A percentile compares a stretch with the other conserved stretches of the same genome.
These are phyloP conservation scores for Sterna hirundo DNA, from an alignment of 2,113 vertebrate species.

Conservation along the genomic window DNA sequence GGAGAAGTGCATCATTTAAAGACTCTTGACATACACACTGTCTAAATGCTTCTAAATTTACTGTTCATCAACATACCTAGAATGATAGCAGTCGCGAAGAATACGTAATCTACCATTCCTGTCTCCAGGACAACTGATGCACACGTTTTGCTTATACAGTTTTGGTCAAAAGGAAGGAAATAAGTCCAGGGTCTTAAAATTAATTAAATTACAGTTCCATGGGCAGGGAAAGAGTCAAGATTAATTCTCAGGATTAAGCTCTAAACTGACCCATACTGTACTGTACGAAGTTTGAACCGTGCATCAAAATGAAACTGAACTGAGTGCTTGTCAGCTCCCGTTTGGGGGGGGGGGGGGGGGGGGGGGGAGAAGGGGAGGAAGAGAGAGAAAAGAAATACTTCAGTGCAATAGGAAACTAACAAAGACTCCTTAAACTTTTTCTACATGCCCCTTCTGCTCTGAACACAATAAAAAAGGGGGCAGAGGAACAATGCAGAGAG, in stretches of 20 bases:
- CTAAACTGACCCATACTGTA: not conserved
- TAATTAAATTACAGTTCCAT: not conserved
- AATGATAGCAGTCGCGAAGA: not conserved
- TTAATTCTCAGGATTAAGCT: not conserved
- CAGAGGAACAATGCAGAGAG: not conserved
- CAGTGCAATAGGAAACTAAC: not conserved
- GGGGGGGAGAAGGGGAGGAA: too few species aligned
- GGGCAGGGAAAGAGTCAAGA: not conserved
- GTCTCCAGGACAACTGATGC: not conserved
- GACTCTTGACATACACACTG: not conserved
- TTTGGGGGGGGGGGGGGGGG: not conserved
- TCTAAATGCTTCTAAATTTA: not conserved
- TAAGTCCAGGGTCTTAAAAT: not conserved
- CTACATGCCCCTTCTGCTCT: not conserved
- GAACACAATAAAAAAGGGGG: not conserved
- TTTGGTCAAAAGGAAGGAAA: not conserved
- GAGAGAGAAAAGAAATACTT: not conserved
- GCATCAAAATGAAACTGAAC: not conserved
- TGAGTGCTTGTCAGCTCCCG: not conserved
- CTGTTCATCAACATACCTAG: fast-evolving
- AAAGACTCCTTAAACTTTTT: not conserved
- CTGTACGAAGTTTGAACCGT: not conserved
- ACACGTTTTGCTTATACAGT: fast-evolving
- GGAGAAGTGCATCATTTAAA: not conserved
- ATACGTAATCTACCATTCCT: too few species aligned